Evolutionary conservation across 2,113 vertebrate genomes (phyloP), one percentile per base, ranked within the genome.

Genomic region (Alligator sinensis): DNA sequence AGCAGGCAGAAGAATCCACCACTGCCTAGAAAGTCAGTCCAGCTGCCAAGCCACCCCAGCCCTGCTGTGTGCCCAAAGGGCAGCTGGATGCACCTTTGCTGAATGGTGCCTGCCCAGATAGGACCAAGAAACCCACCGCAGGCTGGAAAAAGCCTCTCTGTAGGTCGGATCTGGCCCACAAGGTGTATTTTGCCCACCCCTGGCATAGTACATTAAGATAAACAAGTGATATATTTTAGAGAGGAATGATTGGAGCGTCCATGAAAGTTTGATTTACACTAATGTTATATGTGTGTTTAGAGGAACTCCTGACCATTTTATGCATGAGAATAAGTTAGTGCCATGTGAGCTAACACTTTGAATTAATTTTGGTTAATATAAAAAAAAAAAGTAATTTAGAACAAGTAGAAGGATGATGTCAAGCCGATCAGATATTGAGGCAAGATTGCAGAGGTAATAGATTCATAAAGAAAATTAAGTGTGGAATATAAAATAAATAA

Each of bases 261-360:
- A 24, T 70, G 18, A 18, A 3, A 83, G 61, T 84, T 68, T 11
- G 4, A 47, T 54, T 10, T 2, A 9, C 59, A 16, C 15, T 55
- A 18, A 3, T 64, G 19, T 68, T 8, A 21, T 4, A 16, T 63
- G 13, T 13, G 11, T 90, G 24, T 79, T 86, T 54, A 38, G 19
- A 55, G 6, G 2, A 2, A 47, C 4, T 60, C 7, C 63, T 54
- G 34, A 19, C 55, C 79, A 9, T 74, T n/a, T 80, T 13, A 68
- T 0, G 0, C 24, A 28, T 47, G 16, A 55, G 62, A 72, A 30
- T 72, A 54, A 77, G 9, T 1, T 60, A 17, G 57, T 22, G 11
- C 1, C 0, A 1, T 55, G 19, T 83, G 10, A 75, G 10, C 1
- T 25, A 74, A 17, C 3, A 2, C 28, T 60, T 66, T 63, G 16